Evolutionary conservation across 1,140 invertebrate species (phyloP).

Genomic region (Anoplophora glabripennis): DNA sequence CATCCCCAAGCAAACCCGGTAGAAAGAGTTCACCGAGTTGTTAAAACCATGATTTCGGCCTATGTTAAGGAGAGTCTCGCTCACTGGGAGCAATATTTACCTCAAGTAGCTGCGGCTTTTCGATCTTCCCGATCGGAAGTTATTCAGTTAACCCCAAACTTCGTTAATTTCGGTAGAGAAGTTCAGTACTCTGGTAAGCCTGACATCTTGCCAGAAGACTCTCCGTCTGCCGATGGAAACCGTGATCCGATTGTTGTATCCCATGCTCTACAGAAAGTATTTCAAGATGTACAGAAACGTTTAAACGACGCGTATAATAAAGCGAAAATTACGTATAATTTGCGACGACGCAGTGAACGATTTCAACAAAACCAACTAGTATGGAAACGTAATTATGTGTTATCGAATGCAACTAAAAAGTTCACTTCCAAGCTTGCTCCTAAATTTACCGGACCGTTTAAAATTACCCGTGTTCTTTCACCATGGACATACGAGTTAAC

Average conservation of each 20-base stretch:
- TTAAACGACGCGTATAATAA: not conserved
- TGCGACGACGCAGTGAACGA: not conserved
- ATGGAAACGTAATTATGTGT: constrained; percentile 2
- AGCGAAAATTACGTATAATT: not conserved
- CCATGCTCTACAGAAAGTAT: not conserved
- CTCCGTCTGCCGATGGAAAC: no score
- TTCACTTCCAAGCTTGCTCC: constrained; percentile 19
- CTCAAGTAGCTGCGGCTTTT: constrained; percentile 30
- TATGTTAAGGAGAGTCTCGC: constrained; percentile 39
- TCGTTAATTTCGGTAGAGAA: constrained; percentile 21
- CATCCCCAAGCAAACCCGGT: constrained; percentile 14
- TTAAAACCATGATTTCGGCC: constrained; percentile 36
- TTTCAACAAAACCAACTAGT: constrained; percentile 1
- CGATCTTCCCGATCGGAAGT: constrained; percentile 38
- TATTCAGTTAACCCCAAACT: constrained; percentile 37
- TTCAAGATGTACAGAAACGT: not conserved
- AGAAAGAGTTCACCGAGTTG: not conserved
- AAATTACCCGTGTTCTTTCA: constrained; percentile 3
- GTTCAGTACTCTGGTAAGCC: not conserved
- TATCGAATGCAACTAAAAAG: constrained; percentile 21
- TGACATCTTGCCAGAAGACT: not conserved
- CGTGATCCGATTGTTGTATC: no score
- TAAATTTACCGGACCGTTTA: constrained; percentile 16
- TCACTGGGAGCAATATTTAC: constrained; percentile 37
- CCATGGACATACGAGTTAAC: constrained; percentile 13